Percentiles rank a stretch among this genome's conserved stretches.
Conservation (phyloP, 2,113 vertebrate genomes). For the Toxotes chatareus region DNA sequence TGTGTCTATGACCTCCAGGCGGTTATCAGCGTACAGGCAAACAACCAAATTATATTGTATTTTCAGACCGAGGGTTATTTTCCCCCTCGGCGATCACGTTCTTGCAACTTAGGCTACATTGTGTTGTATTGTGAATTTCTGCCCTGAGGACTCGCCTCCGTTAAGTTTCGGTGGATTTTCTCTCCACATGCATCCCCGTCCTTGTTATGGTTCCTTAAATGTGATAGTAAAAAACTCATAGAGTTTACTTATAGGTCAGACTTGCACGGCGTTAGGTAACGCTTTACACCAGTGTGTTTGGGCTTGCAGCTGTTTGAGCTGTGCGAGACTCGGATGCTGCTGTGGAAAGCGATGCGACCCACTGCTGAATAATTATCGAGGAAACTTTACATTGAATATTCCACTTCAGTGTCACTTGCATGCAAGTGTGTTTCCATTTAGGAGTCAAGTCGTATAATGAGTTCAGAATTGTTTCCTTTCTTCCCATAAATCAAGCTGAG, state of each 20-base stretch:
- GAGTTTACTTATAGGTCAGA: slow-evolving; percentile 6
- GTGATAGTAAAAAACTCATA: slow-evolving; percentile 1
- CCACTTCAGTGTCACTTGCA: not conserved
- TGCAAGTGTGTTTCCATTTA: not conserved
- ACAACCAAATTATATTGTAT: not conserved
- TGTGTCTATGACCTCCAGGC: slow-evolving; percentile 7
- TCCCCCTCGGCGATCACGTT: not conserved
- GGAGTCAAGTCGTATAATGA: not conserved
- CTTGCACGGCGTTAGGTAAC: not conserved
- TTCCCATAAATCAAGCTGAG: not conserved
- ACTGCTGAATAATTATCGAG: not conserved
- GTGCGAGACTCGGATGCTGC: slow-evolving; percentile 13
- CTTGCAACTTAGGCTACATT: slow-evolving; percentile 12
- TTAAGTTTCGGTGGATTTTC: slow-evolving; percentile 33
- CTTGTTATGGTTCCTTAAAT: not conserved
- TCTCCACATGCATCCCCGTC: not conserved
- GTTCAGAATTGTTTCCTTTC: not conserved
- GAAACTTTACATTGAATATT: slow-evolving; percentile 21
- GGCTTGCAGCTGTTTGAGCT: not conserved
- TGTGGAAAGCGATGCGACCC: not conserved
- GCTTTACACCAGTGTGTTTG: not conserved
- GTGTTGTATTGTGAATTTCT: slow-evolving; percentile 4
- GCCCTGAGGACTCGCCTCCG: not conserved
- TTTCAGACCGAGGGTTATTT: not conserved
- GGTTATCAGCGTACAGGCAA: not conserved